A percentile compares a stretch with the other conserved stretches of the same genome.
phyloP scores from a whole-genome alignment of 2,113 vertebrate species.

The Odobenus rosmarus region DNA sequence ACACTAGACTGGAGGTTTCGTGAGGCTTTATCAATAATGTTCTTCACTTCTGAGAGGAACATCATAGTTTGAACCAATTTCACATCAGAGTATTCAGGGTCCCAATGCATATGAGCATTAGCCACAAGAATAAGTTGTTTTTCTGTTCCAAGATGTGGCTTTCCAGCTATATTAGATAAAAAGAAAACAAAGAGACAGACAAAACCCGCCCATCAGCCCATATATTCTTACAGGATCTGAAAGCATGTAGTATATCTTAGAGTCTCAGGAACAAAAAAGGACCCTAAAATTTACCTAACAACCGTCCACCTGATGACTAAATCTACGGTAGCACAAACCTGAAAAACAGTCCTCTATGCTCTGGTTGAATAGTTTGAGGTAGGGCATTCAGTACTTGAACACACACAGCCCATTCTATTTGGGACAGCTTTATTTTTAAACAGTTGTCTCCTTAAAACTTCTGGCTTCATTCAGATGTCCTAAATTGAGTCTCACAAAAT shows the following conservation, averaged over 20 bases:
- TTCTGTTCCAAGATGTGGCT: constrained; percentile 93
- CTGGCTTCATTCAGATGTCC: background rate
- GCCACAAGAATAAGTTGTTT: constrained; percentile 97
- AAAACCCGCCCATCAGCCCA: constrained; percentile 29
- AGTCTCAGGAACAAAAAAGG: background rate
- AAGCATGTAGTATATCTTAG: constrained; percentile 10
- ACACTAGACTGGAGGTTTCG: constrained; percentile 93
- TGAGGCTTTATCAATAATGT: constrained; percentile 97
- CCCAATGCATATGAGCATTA: constrained; percentile 99
- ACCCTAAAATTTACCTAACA: background rate
- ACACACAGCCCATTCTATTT: background rate
- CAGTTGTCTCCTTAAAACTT: background rate
- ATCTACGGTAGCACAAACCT: background rate
- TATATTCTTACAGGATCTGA: background rate
- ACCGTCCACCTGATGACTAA: background rate
- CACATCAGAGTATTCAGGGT: constrained; percentile 98
- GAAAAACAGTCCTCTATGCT: background rate
- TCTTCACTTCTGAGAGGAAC: constrained; percentile 99
- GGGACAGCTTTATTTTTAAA: background rate
- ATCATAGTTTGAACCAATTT: constrained; percentile 99
- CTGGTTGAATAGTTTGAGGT: background rate
- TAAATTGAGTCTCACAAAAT: background rate
- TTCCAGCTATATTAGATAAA: constrained; percentile 90
- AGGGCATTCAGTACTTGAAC: background rate
- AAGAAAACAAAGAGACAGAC: constrained; percentile 33